These are phyloP conservation scores for Podarcis lilfordi DNA, from an alignment of 2,797 vertebrate species.

Conservation along the genomic window DNA sequence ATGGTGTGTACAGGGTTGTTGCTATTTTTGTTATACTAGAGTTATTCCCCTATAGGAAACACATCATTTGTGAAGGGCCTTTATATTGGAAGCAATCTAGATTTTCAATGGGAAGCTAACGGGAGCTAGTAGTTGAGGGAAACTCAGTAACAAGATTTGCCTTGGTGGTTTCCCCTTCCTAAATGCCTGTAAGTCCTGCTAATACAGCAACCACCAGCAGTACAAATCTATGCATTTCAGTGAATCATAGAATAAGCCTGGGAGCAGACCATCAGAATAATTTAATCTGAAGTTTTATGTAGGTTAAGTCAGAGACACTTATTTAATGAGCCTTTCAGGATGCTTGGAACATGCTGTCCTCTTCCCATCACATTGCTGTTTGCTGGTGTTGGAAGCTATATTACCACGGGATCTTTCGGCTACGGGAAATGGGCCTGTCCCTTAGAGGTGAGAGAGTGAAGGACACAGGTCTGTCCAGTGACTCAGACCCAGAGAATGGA, in stretches of 20 bases:
- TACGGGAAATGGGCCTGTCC: no score
- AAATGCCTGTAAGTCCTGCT: slow-evolving; percentile 14
- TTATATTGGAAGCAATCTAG: background rate
- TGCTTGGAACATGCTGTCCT: background rate
- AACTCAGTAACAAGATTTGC: background rate
- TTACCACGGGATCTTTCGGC: background rate
- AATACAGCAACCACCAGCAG: background rate
- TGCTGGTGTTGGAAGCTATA: background rate
- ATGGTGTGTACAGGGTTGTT: background rate
- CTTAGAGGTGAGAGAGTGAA: background rate
- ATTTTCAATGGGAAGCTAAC: background rate
- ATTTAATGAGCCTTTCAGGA: background rate
- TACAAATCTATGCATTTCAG: slow-evolving; percentile 3
- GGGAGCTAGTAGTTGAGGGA: background rate
- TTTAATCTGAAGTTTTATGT: slow-evolving; percentile 10
- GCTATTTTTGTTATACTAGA: background rate
- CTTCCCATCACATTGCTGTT: background rate
- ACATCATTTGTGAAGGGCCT: background rate
- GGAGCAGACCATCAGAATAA: background rate
- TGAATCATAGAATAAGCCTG: background rate
- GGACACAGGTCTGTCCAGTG: background rate
- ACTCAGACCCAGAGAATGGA: background rate
- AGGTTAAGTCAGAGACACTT: background rate
- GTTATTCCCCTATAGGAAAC: background rate
- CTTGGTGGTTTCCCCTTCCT: background rate